phyloP scores from a whole-genome alignment of 2,888 invertebrate genomes.

The Phanerotoma sp. region DNA sequence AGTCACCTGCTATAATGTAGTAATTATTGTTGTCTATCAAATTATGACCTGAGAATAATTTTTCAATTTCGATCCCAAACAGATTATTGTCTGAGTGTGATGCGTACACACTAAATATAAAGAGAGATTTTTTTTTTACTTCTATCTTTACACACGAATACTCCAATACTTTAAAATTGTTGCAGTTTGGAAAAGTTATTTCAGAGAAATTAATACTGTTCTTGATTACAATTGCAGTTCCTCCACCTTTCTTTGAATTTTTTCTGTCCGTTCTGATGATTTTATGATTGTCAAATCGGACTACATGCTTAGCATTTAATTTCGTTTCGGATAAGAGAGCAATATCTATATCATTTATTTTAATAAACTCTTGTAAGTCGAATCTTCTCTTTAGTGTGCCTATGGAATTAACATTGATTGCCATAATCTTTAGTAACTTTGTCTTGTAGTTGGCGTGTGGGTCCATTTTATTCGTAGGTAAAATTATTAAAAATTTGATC shows the following conservation, averaged over 20 bases:
- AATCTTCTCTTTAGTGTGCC: background rate
- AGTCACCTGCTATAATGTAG: conserved; percentile 29
- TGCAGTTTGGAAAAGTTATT: conserved; percentile 3
- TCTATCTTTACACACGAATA: background rate
- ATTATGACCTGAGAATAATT: conserved; percentile 11
- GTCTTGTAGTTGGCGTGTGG: background rate
- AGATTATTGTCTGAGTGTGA: background rate
- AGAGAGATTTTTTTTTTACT: background rate
- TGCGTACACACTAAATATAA: conserved; percentile 1
- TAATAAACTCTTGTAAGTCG: background rate
- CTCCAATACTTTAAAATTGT: background rate
- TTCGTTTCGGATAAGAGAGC: background rate
- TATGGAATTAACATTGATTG: background rate
- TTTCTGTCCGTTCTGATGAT: background rate
- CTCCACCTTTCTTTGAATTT: background rate
- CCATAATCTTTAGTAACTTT: conserved; percentile 1
- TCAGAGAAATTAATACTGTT: background rate
- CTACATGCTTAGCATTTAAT: background rate
- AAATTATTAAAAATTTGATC: background rate
- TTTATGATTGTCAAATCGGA: background rate
- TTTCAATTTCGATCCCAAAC: conserved; percentile 20
- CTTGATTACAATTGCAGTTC: conserved; percentile 6
- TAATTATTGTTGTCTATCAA: conserved; percentile 16
- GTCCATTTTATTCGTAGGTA: background rate
- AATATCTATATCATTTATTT: background rate